Evolutionary conservation across 1,140 invertebrate genomes (phyloP), one percentile per base, ranked within the genome.

Genomic region (Coenobita brevimanus): DNA sequence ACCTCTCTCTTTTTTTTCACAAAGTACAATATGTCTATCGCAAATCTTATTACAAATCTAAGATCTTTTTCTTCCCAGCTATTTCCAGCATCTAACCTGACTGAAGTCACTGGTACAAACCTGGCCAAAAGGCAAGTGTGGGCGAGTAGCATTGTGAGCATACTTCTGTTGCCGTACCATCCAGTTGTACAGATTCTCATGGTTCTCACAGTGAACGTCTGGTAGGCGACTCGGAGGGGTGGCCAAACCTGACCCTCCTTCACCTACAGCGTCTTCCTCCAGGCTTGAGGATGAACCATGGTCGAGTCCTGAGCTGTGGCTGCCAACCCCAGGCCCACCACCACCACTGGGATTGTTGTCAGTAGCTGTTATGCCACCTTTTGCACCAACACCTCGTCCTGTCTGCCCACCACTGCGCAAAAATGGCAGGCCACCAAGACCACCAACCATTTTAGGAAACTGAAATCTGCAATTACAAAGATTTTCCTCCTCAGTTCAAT

Each of bases 131-230:
- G 81, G 83, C 0, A 89, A 81, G 2, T 81, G 83, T 36, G 81
- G 88, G n/a, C 43, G 76, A 46, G 62, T 73, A 13, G 76, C 30
- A 57, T 73, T 54, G 57, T 80, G 85, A 0, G 85, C 62, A 54
- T 85, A 82, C 69, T 89, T 75, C 60, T 89, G 80, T 62, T 89
- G 64, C 67, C 81, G 50, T 41, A 64, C 79, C 80, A 84, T 75
- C 83, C 67, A 83, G 75, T 90, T 83, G 71, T 89, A 62, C 89
- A 88, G 69, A 82, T 90, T 78, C 89, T 89, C 88, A 78, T 89
- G 82, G 71, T 88, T 88, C 64, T 82, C 85, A 60, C 85, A 82
- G 43, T 50, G 50, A 41, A 83, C 43, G 21, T 30, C 43, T 36
- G 79, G 41, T 21, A 46, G 79, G 30, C 88, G 71, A 30, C 75